A percentile compares a stretch with the other conserved stretches of the same genome.
Evolutionary conservation across 2,888 invertebrate genomes (phyloP).

Genomic region (Sarcophaga caerulescens): DNA sequence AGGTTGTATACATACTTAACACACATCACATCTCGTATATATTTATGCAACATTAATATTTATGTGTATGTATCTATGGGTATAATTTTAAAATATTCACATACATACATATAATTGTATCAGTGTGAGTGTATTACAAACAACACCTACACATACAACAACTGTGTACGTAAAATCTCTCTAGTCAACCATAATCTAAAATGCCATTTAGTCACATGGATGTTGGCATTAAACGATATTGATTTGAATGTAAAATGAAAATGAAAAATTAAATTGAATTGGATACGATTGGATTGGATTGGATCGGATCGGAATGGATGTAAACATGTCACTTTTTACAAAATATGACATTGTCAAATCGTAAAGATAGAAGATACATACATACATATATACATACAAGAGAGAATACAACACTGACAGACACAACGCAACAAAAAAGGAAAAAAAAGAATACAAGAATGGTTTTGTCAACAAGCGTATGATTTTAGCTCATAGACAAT

Average conservation of each 20-base stretch:
- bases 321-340: slow-evolving; percentile 58
- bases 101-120: not conserved
- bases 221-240: slow-evolving; percentile 42
- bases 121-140: too few relatives aligned
- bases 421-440: not conserved
- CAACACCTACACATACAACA: not conserved
- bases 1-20: too few relatives aligned
- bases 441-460: too few relatives aligned
- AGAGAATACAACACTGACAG: too few relatives aligned
- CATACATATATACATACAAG: not conserved
- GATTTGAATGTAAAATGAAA: slow-evolving; percentile 46
- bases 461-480: too few relatives aligned
- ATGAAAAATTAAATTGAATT: not conserved
- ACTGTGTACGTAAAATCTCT: too few relatives aligned
- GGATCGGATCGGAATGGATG: slow-evolving; percentile 40
- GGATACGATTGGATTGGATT: too few relatives aligned
- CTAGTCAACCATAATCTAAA: not conserved
- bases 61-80: not conserved
- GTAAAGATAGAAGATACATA: not conserved
- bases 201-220: not conserved
- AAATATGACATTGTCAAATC: slow-evolving; percentile 57
- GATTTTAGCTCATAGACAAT: too few relatives aligned
- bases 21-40: too few relatives aligned
- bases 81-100: too few relatives aligned
- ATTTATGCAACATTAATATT: too few relatives aligned